Percentiles rank a stretch among this genome's conserved stretches.
Evolutionary conservation across 2,888 invertebrate species (phyloP).

Genomic region (Coleophora flavipennella): DNA sequence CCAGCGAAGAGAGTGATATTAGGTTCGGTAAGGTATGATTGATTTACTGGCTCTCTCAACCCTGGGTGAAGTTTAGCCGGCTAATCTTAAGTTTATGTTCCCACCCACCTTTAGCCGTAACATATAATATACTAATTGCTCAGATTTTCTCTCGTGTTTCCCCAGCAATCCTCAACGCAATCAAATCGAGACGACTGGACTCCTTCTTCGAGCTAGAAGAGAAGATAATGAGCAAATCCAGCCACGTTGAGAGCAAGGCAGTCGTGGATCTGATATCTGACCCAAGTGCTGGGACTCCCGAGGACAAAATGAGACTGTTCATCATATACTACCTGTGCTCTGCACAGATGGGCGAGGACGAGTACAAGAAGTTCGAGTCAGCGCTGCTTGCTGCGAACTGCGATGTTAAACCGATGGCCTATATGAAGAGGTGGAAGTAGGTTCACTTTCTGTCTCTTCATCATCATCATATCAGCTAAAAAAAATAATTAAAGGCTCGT

Average conservation of each 20-base stretch:
- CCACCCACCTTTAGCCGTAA: too few species aligned
- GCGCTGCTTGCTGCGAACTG: conserved; percentile 86
- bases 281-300: conserved; percentile 87
- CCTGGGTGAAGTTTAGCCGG: too few species aligned
- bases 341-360: conserved; percentile 83
- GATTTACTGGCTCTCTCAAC: too few species aligned
- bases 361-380: conserved; percentile 87
- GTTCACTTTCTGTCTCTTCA: conserved; percentile 24
- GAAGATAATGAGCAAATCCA: conserved; percentile 93
- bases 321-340: conserved; percentile 93
- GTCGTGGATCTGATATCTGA: conserved; percentile 91
- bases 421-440: conserved; percentile 94
- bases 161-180: conserved; percentile 82
- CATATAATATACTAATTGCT: too few species aligned
- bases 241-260: conserved; percentile 80
- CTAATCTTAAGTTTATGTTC: too few species aligned
- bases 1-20: too few species aligned
- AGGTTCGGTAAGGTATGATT: too few species aligned
- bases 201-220: conserved; percentile 98
- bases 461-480: too few species aligned
- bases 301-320: conserved; percentile 94
- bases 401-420: conserved; percentile 88
- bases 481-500: not conserved
- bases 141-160: conserved; percentile 16
- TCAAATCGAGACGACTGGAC: conserved; percentile 92